These are phyloP conservation scores for Luperina nickerlii DNA, from an alignment of 2,888 invertebrate genomes.

Conservation along the genomic window DNA sequence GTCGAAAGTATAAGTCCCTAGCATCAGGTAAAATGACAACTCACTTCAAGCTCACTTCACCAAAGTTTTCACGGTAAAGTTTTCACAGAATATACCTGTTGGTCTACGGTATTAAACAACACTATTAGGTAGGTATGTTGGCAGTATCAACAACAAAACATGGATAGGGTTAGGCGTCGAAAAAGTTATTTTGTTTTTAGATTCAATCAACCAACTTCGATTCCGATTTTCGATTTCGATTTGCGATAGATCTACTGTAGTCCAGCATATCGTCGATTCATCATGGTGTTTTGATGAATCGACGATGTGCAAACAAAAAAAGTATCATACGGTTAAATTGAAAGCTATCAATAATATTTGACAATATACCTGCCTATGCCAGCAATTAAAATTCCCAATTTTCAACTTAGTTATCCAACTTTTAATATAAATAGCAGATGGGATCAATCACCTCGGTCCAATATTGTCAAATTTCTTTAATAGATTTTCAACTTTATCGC, in stretches of 20 bases:
- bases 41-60: background rate
- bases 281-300: background rate
- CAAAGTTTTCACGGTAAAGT: background rate
- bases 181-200: background rate
- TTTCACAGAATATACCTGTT: no score
- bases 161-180: background rate
- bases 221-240: no score
- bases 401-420: background rate
- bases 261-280: background rate
- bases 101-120: background rate
- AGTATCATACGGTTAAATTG: background rate
- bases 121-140: background rate
- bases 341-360: background rate
- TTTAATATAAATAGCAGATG: background rate
- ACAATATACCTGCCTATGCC: background rate
- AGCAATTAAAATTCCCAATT: background rate
- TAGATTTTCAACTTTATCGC: no score
- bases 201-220: background rate
- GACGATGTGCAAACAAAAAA: background rate
- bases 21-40: background rate
- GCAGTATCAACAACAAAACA: background rate
- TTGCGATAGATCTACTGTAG: background rate
- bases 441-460: background rate
- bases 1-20: no score
- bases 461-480: background rate